Percentiles rank a stretch among this genome's conserved stretches.
Conservation (phyloP, 2,888 invertebrate species). For the Rhorus exstirpatorius region DNA sequence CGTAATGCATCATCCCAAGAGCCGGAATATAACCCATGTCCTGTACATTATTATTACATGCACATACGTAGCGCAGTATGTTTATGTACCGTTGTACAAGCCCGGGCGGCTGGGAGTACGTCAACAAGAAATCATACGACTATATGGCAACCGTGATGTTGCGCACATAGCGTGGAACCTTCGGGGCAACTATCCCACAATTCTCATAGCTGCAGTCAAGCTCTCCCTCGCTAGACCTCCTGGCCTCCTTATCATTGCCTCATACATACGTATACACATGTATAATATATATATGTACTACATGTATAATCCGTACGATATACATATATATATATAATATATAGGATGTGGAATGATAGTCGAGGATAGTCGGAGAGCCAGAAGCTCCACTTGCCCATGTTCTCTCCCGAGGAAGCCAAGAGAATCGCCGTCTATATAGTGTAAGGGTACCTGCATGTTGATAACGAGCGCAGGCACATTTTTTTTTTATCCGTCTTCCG, state of each 20-base stretch:
- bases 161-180: slow-evolving; percentile 53
- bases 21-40: slow-evolving; percentile 33
- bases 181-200: slow-evolving; percentile 52
- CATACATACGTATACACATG: slow-evolving; percentile 27
- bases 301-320: not conserved
- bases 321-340: slow-evolving; percentile 11
- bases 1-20: slow-evolving; percentile 39
- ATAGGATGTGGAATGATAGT: slow-evolving; percentile 15
- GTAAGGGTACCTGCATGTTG: slow-evolving; percentile 73
- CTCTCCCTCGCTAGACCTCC: slow-evolving; percentile 49
- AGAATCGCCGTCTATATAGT: slow-evolving; percentile 46
- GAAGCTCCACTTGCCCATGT: slow-evolving; percentile 13
- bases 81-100: slow-evolving; percentile 49
- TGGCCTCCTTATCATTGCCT: slow-evolving; percentile 59
- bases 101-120: slow-evolving; percentile 31
- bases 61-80: slow-evolving; percentile 12
- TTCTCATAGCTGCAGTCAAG: slow-evolving; percentile 23
- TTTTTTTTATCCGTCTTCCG: slow-evolving; percentile 56
- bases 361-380: slow-evolving; percentile 23
- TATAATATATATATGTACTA: not conserved
- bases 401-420: slow-evolving; percentile 48
- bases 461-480: slow-evolving; percentile 67
- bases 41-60: slow-evolving; percentile 30
- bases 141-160: slow-evolving; percentile 35
- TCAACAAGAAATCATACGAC: slow-evolving; percentile 59